Base-by-base conservation (phyloP, 1,140 invertebrate species). In the Leptinotarsa undecemlineata region DNA sequence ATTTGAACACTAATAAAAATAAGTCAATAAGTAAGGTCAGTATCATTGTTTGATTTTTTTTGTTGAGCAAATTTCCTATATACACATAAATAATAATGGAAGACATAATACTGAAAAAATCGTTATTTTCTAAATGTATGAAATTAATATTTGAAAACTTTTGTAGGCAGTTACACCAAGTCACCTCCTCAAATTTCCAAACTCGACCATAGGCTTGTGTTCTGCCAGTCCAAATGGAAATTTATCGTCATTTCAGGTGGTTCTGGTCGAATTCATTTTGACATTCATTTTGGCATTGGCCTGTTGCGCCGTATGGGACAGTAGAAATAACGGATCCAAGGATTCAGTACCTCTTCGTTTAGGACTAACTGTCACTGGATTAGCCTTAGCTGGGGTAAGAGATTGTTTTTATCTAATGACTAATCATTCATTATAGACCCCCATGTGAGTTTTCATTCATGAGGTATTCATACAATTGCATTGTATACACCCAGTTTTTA, bases 271-370 rank as follows among this genome's bases (percentile, higher is more conserved):
- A 81, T 87, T 90, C 48, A 78, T 91, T 0, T 87, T 88, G 1
- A 90, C 91, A 0, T 70, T 81, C 2, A 85, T 91, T 5, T 81
- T 93, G 11, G 85, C 90, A 2, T 85, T 92, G 14, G 85, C 91
- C 47, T 89, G 89, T 73, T 92, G 91, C 79, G 87, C 87, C 2
- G 83, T 90, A 47, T 91, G 90, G 90, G 91, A 93, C 82, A 82
- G 85, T 8, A 85, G 90, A 48, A 92, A 92, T 75, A 78, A 83
- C 21, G 82, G 85, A 51, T 79, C 86, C 76, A 78, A 85, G 60
- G 91, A 92, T 80, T 90, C 90, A 0, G 82, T 86, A 3, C 75
- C 90, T 1, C 80, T 92, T 4, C 90, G 89, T 74, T 91, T 92
- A 78, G 92, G 90, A 6, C 80, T 92, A 4, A 85, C 88, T 17